phyloP scores from a whole-genome alignment of 2,113 vertebrate species.

The Elephantulus edwardii region DNA sequence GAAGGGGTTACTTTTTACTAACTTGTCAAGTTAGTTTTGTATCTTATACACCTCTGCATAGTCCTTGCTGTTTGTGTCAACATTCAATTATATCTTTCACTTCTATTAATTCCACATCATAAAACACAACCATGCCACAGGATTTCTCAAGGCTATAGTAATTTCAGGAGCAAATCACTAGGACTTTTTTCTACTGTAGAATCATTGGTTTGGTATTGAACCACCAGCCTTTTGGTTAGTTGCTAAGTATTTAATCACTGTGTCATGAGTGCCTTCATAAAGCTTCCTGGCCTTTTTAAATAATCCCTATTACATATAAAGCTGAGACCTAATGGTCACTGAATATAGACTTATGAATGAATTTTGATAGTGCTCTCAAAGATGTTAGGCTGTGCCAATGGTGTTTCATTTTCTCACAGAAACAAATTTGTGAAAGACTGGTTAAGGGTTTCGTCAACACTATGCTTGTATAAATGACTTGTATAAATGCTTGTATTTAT shows the following conservation, averaged over 20 bases:
- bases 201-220: neutral
- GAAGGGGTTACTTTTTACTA: neutral
- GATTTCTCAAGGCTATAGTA: neutral
- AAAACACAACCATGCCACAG: neutral
- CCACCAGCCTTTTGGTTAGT: neutral
- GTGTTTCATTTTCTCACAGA: slow-evolving; percentile 79
- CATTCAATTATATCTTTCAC: no score
- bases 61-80: no score
- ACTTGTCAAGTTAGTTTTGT: neutral
- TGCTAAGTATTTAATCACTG: neutral
- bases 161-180: neutral
- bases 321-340: neutral
- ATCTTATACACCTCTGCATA: neutral
- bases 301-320: neutral
- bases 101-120: neutral
- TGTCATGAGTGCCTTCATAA: neutral
- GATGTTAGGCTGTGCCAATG: slow-evolving; percentile 78
- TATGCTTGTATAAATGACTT: no score
- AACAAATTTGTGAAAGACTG: slow-evolving; percentile 61
- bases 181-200: neutral
- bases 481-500: no score
- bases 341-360: slow-evolving; percentile 60
- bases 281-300: neutral
- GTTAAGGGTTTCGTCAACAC: slow-evolving; percentile 73
- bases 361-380: slow-evolving; percentile 77